Evolutionary conservation across 1,140 invertebrate genomes (phyloP).

Genomic region (Atta cephalotes): DNA sequence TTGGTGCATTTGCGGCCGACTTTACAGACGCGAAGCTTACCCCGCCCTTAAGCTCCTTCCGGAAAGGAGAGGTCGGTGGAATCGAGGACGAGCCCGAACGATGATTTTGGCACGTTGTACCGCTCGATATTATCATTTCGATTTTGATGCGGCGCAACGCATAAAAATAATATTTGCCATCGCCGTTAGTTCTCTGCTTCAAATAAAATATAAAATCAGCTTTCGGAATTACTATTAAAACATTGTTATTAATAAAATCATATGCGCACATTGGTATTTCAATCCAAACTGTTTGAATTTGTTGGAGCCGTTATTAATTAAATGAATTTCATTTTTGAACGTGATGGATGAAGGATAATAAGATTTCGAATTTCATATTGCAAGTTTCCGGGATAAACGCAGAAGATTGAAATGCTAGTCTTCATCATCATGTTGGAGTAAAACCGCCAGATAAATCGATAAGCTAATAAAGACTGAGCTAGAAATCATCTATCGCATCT

Average conservation of each 20-base stretch:
- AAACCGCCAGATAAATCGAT: background rate
- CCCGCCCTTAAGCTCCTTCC: conserved; percentile 43
- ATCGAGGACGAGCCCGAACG: conserved; percentile 43
- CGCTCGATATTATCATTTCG: conserved; percentile 35
- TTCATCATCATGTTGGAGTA: background rate
- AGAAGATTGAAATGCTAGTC: background rate
- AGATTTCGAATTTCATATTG: conserved; percentile 11
- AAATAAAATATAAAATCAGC: background rate
- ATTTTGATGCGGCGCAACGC: background rate
- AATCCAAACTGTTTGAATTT: background rate
- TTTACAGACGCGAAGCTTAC: conserved; percentile 65
- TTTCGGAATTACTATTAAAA: background rate
- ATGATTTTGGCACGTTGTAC: conserved; percentile 14
- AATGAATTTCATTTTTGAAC: conserved; percentile 8
- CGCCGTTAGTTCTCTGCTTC: background rate
- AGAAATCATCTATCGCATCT: background rate
- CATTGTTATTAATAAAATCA: background rate
- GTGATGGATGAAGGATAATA: conserved; percentile 30
- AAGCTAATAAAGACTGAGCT: conserved; percentile 9
- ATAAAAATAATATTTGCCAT: conserved; percentile 9
- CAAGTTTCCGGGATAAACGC: background rate
- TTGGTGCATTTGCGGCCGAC: conserved; percentile 69
- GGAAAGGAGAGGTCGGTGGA: conserved; percentile 26
- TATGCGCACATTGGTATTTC: background rate
- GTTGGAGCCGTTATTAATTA: conserved; percentile 5